phyloP scores from a whole-genome alignment of 64 coral and sea anemone species.

The Astreopora myriophthalma region DNA sequence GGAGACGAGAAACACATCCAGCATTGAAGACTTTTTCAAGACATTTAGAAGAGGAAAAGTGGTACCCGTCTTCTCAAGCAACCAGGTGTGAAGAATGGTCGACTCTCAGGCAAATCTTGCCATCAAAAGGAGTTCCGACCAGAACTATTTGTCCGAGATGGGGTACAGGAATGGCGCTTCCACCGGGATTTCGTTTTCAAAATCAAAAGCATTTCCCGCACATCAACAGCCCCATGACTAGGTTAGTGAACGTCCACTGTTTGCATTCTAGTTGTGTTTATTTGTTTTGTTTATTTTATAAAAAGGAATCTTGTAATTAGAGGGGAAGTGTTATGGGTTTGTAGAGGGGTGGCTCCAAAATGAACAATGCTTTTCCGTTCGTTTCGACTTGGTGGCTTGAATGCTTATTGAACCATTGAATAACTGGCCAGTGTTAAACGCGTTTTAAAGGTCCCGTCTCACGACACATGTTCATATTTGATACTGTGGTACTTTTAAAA shows the following conservation, averaged over 20 bases:
- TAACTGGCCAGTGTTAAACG: too few relatives aligned
- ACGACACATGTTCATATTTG: too few relatives aligned
- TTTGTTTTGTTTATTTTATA: too few relatives aligned
- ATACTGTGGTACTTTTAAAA: too few relatives aligned
- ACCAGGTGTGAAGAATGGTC: conserved; percentile 98
- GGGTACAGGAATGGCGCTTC: conserved; percentile 67
- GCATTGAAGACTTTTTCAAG: conserved; percentile 84
- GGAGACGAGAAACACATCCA: conserved; percentile 79
- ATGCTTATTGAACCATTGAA: too few relatives aligned
- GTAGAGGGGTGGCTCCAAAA: too few relatives aligned
- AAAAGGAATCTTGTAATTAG: too few relatives aligned
- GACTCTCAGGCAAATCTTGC: conserved; percentile 88
- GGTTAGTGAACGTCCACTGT: conserved; percentile 78
- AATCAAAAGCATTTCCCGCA: conserved; percentile 84
- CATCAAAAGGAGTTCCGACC: conserved; percentile 75
- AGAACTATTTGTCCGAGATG: conserved; percentile 75
- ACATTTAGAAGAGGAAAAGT: conserved; percentile 86
- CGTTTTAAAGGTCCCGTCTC: too few relatives aligned
- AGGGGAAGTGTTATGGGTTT: too few relatives aligned
- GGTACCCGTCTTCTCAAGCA: conserved; percentile 86
- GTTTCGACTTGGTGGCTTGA: too few relatives aligned
- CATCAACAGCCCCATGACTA: conserved; percentile 98
- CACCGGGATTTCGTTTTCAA: conserved; percentile 12
- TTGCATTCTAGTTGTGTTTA: too few relatives aligned
- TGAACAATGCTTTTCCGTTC: too few relatives aligned